These are phyloP conservation scores for Bibio marci DNA, from an alignment of 2,888 invertebrate genomes.

Conservation along the genomic window DNA sequence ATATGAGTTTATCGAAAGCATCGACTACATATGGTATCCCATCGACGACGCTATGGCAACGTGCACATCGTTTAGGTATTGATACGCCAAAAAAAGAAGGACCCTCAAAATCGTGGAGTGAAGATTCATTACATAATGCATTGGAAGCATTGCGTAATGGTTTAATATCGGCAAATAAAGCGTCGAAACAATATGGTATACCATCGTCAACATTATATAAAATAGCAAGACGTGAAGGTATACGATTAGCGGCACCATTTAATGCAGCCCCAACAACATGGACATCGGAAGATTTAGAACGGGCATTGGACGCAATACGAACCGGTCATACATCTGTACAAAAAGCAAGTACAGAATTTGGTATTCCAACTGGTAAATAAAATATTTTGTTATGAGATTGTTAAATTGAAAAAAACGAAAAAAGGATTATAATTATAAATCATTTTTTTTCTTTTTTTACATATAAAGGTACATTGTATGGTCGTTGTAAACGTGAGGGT, in stretches of 20 bases:
- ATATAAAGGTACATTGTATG: slow-evolving; percentile 53
- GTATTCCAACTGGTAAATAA: slow-evolving; percentile 59
- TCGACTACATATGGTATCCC: slow-evolving; percentile 77
- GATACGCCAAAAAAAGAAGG: slow-evolving; percentile 85
- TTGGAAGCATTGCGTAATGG: slow-evolving; percentile 68
- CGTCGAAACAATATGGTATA: slow-evolving; percentile 80
- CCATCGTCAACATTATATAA: slow-evolving; percentile 84
- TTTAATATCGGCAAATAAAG: slow-evolving; percentile 77
- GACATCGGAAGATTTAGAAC: slow-evolving; percentile 68
- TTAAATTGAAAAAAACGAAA: not conserved
- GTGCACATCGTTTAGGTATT: slow-evolving; percentile 75
- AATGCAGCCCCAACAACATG: slow-evolving; percentile 80
- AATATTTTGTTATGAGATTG: not conserved
- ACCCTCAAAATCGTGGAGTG: slow-evolving; percentile 73
- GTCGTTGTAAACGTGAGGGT: slow-evolving; percentile 76
- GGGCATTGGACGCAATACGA: slow-evolving; percentile 65
- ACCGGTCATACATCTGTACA: slow-evolving; percentile 69
- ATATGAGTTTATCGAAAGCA: slow-evolving; percentile 80
- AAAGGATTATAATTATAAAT: too few relatives aligned
- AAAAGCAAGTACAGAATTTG: slow-evolving; percentile 69
- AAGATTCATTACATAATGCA: slow-evolving; percentile 65
- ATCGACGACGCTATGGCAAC: slow-evolving; percentile 80
- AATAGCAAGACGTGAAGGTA: slow-evolving; percentile 78
- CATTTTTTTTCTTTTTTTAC: slow-evolving; percentile 1
- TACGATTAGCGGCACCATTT: slow-evolving; percentile 74